These are phyloP conservation scores for Drosophila prolongata DNA, from an alignment of 2,888 invertebrate genomes.

Conservation along the genomic window DNA sequence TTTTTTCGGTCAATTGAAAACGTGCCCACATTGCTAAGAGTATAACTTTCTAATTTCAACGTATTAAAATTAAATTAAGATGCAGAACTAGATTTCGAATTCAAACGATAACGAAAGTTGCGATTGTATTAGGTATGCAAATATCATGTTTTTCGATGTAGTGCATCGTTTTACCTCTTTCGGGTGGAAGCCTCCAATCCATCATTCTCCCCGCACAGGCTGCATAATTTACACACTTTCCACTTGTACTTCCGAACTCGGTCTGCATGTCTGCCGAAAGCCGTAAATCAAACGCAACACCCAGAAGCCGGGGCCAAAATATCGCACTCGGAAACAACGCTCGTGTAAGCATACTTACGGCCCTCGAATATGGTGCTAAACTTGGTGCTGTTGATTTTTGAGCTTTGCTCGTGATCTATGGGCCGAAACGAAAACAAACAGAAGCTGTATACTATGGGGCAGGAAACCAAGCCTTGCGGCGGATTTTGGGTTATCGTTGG, in stretches of 20 bases:
- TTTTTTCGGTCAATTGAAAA: neutral
- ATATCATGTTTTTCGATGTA: neutral
- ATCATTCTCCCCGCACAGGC: conserved; percentile 13
- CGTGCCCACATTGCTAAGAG: no score
- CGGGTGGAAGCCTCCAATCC: neutral
- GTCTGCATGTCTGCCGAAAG: conserved; percentile 13
- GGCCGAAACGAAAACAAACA: conserved; percentile 21
- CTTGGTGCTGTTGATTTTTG: conserved; percentile 39
- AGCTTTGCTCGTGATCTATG: conserved; percentile 26
- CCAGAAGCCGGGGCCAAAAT: conserved; percentile 25
- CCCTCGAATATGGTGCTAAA: conserved; percentile 18
- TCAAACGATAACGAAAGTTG: no score
- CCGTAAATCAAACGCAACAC: conserved; percentile 43
- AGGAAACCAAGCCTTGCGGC: conserved; percentile 17
- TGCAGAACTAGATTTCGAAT: no score
- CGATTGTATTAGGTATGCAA: neutral
- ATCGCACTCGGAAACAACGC: conserved; percentile 19
- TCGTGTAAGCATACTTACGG: conserved; percentile 30
- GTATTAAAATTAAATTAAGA: no score
- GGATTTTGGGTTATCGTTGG: conserved; percentile 26
- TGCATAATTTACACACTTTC: conserved; percentile 25
- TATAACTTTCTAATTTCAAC: no score
- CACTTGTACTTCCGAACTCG: conserved; percentile 14
- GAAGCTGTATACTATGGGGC: conserved; percentile 3
- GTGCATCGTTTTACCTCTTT: neutral